Conservation (phyloP, 2,888 invertebrate species). For the Isoperla grammatica region DNA sequence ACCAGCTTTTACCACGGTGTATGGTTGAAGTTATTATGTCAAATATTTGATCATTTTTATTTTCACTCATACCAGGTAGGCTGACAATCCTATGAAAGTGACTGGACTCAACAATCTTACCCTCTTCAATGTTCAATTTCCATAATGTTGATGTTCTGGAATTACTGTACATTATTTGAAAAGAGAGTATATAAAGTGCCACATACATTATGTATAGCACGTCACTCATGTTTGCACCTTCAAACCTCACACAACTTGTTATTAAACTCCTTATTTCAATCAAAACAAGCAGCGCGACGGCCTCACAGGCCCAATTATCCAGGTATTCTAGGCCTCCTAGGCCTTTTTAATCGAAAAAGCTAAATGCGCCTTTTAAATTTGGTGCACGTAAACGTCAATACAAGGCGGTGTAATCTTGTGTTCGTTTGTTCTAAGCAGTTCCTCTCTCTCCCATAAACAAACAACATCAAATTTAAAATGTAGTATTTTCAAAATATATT, state of each 20-base stretch:
- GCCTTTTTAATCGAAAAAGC: too few relatives aligned
- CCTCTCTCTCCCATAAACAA: too few relatives aligned
- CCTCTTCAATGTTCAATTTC: slow-evolving; percentile 72
- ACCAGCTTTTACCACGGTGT: slow-evolving; percentile 60
- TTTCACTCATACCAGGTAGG: slow-evolving; percentile 41
- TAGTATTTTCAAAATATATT: too few relatives aligned
- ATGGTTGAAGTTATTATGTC: slow-evolving; percentile 70
- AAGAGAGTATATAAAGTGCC: slow-evolving; percentile 60
- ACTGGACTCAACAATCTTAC: slow-evolving; percentile 64
- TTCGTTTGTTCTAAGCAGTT: too few relatives aligned
- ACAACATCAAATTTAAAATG: too few relatives aligned
- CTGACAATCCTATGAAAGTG: slow-evolving; percentile 50
- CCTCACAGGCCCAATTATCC: neutral
- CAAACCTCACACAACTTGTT: too few relatives aligned
- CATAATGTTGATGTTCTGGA: slow-evolving; percentile 80
- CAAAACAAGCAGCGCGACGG: slow-evolving; percentile 21
- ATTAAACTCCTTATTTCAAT: neutral
- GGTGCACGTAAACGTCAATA: too few relatives aligned
- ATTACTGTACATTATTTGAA: slow-evolving; percentile 68
- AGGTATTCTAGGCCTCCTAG: too few relatives aligned
- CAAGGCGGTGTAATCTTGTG: too few relatives aligned
- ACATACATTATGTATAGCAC: slow-evolving; percentile 45
- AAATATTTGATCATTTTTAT: slow-evolving; percentile 64
- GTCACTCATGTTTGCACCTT: slow-evolving; percentile 45
- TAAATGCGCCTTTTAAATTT: too few relatives aligned